Evolutionary conservation across 2,888 invertebrate genomes (phyloP).

Genomic region (Philonicus albiceps): DNA sequence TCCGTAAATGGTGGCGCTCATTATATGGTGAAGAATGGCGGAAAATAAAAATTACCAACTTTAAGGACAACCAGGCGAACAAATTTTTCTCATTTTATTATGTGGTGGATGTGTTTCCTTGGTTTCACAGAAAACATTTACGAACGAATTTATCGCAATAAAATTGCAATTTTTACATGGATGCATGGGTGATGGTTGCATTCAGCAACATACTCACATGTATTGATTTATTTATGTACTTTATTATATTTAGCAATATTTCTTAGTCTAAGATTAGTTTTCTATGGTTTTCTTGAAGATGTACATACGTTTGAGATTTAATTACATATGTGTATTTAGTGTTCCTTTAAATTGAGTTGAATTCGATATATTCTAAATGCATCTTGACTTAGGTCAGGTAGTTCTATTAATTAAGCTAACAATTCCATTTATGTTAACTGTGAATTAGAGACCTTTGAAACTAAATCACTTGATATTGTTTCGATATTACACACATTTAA

Average conservation of each 20-base stretch:
- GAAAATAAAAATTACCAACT: neutral
- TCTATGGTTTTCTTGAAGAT: no score
- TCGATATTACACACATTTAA: neutral
- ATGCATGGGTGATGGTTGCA: neutral
- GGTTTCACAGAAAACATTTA: neutral
- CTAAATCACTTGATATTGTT: neutral
- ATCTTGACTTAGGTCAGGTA: no score
- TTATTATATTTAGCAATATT: no score
- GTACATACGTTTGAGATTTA: no score
- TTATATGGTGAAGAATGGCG: neutral
- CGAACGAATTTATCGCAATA: neutral
- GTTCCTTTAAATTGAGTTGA: no score
- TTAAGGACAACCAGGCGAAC: neutral
- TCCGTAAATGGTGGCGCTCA: neutral
- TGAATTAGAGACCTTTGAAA: neutral
- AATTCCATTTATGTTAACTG: neutral
- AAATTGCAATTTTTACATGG: neutral
- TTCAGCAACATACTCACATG: neutral
- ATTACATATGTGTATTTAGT: no score
- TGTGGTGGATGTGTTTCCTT: neutral
- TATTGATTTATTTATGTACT: no score
- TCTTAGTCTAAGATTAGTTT: no score
- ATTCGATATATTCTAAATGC: no score
- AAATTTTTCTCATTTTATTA: neutral
- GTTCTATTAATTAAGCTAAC: neutral